Conservation (phyloP, 2,797 vertebrate genomes). For the Cryptoblepharus egeriae region DNA sequence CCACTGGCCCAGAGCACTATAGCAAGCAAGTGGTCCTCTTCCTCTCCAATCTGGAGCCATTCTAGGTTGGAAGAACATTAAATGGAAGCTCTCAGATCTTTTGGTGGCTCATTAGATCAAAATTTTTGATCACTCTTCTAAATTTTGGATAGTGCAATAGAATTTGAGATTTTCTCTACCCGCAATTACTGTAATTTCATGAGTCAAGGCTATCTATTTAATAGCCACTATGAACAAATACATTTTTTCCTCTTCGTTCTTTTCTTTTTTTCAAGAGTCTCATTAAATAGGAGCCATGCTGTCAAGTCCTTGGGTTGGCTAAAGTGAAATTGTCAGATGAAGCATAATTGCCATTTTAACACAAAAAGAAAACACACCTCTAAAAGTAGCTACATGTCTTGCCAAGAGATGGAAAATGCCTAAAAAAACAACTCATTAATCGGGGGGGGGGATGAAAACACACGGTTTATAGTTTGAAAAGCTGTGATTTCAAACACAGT, state of each 20-base stretch:
- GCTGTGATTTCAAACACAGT: not conserved
- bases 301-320: not conserved
- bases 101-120: not conserved
- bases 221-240: not conserved
- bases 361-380: not conserved
- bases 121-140: slow-evolving; percentile 19
- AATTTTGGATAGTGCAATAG: not conserved
- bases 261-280: not conserved
- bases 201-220: slow-evolving; percentile 26
- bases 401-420: no score
- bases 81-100: not conserved
- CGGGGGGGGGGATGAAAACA: not conserved
- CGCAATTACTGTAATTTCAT: slow-evolving; percentile 2
- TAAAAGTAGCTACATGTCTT: not conserved
- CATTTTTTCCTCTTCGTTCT: not conserved
- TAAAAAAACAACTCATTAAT: not conserved
- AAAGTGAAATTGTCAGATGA: not conserved
- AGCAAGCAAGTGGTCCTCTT: no score
- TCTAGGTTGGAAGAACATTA: no score
- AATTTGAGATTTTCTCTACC: slow-evolving; percentile 22
- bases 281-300: not conserved
- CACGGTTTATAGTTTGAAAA: not conserved
- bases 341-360: not conserved
- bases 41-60: no score
- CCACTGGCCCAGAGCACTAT: no score